These are phyloP conservation scores for Propithecus deckenii DNA, from an alignment of 2,797 vertebrate species.

Conservation along the genomic window DNA sequence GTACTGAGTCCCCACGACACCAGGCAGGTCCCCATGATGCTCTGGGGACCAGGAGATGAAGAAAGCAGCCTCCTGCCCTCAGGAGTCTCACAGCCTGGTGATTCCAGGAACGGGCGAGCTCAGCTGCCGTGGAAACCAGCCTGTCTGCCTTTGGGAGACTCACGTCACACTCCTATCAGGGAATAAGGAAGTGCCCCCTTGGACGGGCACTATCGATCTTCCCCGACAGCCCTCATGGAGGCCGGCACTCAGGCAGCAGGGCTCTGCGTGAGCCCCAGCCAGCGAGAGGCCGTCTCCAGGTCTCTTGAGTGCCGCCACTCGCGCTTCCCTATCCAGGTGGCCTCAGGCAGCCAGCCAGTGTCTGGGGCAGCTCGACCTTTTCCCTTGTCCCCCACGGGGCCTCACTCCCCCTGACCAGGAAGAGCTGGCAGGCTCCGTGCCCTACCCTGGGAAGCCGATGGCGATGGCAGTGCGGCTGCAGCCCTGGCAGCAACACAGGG, in stretches of 20 bases:
- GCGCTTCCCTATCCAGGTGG: neutral
- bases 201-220: neutral
- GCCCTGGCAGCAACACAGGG: neutral
- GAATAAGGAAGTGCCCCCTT: neutral
- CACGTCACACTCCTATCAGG: neutral
- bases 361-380: neutral
- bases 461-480: fast-evolving
- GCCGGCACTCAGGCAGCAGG: neutral
- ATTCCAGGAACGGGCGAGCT: neutral
- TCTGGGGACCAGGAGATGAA: neutral
- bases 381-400: neutral
- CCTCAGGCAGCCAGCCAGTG: neutral
- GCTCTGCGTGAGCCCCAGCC: neutral
- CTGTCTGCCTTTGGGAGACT: neutral
- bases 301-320: neutral
- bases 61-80: neutral
- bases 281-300: neutral
- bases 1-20: neutral
- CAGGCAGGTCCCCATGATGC: neutral
- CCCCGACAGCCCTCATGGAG: neutral
- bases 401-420: neutral
- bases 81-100: neutral
- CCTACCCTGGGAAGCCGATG: neutral
- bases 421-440: fast-evolving
- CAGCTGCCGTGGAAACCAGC: neutral